Conservation (phyloP, 1,140 invertebrate species). For the Atta cephalotes region DNA sequence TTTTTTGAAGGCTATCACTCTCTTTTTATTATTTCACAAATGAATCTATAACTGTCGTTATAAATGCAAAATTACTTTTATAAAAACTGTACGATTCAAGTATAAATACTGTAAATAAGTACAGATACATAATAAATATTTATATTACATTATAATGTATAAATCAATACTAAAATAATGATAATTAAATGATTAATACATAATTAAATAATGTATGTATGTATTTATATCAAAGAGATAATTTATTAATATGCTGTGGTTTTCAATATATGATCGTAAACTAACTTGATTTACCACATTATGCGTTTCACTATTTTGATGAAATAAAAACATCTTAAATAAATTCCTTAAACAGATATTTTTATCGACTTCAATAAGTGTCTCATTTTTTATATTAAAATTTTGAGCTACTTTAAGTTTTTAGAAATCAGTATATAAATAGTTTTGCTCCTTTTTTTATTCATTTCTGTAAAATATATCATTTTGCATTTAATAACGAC, state of each 20-base stretch:
- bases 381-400: not conserved
- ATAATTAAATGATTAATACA: not conserved
- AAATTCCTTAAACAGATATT: not conserved
- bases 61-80: not conserved
- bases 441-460: not conserved
- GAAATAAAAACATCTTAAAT: not conserved
- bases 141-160: not conserved
- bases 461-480: not conserved
- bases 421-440: not conserved
- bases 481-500: not conserved
- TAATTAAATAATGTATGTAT: constrained; percentile 15
- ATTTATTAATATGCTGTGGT: constrained; percentile 6
- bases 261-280: constrained; percentile 14
- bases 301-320: not conserved
- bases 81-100: not conserved
- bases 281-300: not conserved
- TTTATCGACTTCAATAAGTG: not conserved
- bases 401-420: not conserved
- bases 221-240: constrained; percentile 29
- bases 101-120: not conserved
- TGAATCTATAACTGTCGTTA: not conserved
- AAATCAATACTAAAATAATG: constrained; percentile 12
- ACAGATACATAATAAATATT: constrained; percentile 1
- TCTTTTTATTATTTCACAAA: not conserved
- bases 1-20: not conserved